Evolutionary conservation across 1,140 invertebrate species (phyloP).

Genomic region (Drosophila biarmipes): DNA sequence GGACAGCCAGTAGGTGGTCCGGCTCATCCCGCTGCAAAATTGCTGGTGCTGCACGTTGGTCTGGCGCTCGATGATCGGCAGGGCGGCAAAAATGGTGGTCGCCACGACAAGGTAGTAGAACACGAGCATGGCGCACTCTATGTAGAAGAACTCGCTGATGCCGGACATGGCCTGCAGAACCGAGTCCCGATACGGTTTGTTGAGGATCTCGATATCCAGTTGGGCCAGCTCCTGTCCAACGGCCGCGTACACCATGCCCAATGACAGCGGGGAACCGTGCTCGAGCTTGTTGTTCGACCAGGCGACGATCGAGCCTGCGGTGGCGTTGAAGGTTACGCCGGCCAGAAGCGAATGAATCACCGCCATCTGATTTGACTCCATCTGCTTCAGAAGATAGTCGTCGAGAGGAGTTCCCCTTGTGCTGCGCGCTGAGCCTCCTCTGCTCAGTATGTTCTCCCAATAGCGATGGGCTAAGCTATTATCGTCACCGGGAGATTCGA

Average conservation of each 20-base stretch:
- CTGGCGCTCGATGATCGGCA: constrained; percentile 87
- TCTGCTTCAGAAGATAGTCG: background rate
- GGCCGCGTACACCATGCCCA: constrained; percentile 87
- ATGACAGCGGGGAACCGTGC: constrained; percentile 87
- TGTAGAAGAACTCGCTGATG: constrained; percentile 85
- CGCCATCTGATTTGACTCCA: background rate
- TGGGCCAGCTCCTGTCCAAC: constrained; percentile 44
- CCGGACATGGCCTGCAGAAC: fast-evolving
- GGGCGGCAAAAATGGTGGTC: constrained; percentile 89
- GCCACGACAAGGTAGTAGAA: constrained; percentile 77
- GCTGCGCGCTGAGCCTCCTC: background rate
- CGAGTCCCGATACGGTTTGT: constrained; percentile 22
- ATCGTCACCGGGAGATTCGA: background rate
- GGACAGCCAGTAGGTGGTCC: constrained; percentile 88
- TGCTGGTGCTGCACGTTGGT: constrained; percentile 85
- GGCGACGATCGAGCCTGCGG: constrained; percentile 69
- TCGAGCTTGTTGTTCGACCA: constrained; percentile 88
- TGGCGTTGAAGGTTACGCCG: constrained; percentile 82
- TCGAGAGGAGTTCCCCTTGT: background rate
- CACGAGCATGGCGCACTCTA: constrained; percentile 86
- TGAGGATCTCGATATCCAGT: constrained; percentile 31
- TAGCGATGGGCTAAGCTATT: background rate
- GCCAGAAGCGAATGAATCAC: constrained; percentile 78
- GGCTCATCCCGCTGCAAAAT: constrained; percentile 89
- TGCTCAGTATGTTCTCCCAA: background rate